A percentile compares a stretch with the other conserved stretches of the same genome.
Evolutionary conservation across 92 coral and sea anemone genomes (phyloP).

Genomic region (Zoanthus gigantus): DNA sequence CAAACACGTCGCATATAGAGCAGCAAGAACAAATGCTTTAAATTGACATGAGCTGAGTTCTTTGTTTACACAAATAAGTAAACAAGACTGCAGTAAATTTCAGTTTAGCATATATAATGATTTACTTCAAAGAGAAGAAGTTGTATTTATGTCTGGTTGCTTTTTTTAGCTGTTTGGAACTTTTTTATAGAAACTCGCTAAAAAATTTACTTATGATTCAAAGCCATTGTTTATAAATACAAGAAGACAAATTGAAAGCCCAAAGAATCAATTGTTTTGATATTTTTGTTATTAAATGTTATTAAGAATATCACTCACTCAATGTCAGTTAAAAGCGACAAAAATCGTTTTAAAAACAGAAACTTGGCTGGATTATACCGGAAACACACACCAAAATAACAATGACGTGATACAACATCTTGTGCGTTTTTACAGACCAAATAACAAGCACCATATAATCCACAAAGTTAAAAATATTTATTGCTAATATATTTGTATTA

Average conservation of each 20-base stretch:
- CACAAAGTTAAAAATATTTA: no score
- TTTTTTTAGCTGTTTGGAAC: no score
- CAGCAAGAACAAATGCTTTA: not conserved
- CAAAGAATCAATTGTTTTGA: not conserved
- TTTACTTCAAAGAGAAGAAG: not conserved
- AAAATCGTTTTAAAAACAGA: not conserved
- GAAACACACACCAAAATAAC: not conserved
- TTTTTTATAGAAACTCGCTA: no score
- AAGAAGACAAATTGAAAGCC: not conserved
- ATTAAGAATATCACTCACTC: not conserved
- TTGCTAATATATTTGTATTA: no score
- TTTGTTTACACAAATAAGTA: not conserved
- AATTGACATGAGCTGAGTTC: not conserved
- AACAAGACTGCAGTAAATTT: not conserved
- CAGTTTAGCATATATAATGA: not conserved
- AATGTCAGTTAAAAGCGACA: not conserved
- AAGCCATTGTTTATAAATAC: not conserved
- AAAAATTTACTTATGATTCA: not conserved
- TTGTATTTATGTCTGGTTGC: not conserved
- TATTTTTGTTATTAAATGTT: not conserved
- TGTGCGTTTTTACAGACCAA: not conserved
- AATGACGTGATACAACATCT: conserved; percentile 4
- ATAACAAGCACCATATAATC: no score
- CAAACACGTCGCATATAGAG: not conserved
- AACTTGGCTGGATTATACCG: not conserved